Percentiles rank a stretch among this genome's conserved stretches.
phyloP scores from a whole-genome alignment of 2,797 vertebrate species.

The Pogonophryne albipinna region DNA sequence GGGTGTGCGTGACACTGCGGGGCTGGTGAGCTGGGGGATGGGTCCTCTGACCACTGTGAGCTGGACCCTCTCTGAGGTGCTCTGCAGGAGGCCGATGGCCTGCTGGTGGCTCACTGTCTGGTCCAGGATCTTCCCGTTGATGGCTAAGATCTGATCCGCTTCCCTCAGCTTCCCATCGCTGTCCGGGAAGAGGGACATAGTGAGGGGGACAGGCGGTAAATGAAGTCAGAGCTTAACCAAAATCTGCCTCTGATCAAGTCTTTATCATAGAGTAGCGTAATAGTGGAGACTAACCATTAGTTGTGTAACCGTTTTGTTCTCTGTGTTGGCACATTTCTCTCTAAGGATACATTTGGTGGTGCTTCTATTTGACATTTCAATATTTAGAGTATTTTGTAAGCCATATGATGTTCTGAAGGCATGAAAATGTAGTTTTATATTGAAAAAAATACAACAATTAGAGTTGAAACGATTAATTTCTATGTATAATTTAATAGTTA shows the following conservation, averaged over 20 bases:
- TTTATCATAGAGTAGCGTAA: no score
- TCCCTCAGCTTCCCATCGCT: conserved; percentile 96
- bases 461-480: no score
- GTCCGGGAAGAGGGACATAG: not conserved
- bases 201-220: not conserved
- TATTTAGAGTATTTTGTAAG: no score
- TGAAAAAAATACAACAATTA: no score
- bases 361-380: no score
- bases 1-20: conserved; percentile 92
- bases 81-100: conserved; percentile 94
- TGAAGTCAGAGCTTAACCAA: not conserved
- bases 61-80: conserved; percentile 91
- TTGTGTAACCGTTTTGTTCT: no score
- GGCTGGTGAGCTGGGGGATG: conserved; percentile 90
- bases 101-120: conserved; percentile 96
- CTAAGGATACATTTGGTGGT: no score
- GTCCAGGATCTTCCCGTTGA: conserved; percentile 93
- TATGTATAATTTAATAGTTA: no score
- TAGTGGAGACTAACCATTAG: no score
- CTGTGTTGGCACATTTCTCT: no score
- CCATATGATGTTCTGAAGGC: no score
- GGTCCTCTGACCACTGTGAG: conserved; percentile 92
- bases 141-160: conserved; percentile 96
- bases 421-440: no score
- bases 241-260: not conserved